A percentile compares a stretch with the other conserved stretches of the same genome.
Evolutionary conservation across 2,797 vertebrate genomes (phyloP).

Genomic region (Siniperca undulata): DNA sequence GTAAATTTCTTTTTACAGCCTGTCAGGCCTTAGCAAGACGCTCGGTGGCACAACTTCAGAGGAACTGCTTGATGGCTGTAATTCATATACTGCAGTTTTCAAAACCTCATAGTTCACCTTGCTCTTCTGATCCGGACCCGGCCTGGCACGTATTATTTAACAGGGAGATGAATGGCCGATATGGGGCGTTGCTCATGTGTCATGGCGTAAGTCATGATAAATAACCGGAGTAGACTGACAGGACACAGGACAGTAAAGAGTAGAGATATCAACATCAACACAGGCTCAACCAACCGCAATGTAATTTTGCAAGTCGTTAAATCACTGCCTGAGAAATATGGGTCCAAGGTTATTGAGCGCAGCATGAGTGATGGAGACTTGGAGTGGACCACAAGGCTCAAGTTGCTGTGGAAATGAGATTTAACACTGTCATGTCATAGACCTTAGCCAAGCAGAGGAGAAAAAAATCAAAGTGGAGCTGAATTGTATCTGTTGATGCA

Average conservation of each 20-base stretch:
- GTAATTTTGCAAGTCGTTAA: constrained; percentile 86
- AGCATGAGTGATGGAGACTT: constrained; percentile 81
- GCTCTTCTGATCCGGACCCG: constrained; percentile 74
- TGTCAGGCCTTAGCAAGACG: constrained; percentile 46
- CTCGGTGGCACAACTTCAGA: constrained; percentile 72
- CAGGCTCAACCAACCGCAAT: constrained; percentile 75
- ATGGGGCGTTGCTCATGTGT: constrained; percentile 79
- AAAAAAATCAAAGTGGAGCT: constrained; percentile 35
- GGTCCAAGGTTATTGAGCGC: constrained; percentile 87
- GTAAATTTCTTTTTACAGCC: constrained; percentile 77
- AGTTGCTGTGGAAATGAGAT: constrained; percentile 84
- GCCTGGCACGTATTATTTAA: constrained; percentile 84
- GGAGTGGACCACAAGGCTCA: constrained; percentile 75
- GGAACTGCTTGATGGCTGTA: constrained; percentile 69
- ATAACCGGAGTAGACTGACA: constrained; percentile 75
- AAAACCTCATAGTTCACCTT: constrained; percentile 82
- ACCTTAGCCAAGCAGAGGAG: constrained; percentile 40
- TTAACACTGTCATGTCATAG: constrained; percentile 74
- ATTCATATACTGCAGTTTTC: constrained; percentile 71
- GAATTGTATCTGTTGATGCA: constrained; percentile 66
- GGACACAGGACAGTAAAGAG: constrained; percentile 78
- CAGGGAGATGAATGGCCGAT: constrained; percentile 82
- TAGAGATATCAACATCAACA: constrained; percentile 83
- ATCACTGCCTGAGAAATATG: constrained; percentile 86
- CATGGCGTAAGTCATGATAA: constrained; percentile 81